A percentile compares a stretch with the other conserved stretches of the same genome.
Conservation (phyloP, 2,797 vertebrate species). For the Rhabdomys pumilio region DNA sequence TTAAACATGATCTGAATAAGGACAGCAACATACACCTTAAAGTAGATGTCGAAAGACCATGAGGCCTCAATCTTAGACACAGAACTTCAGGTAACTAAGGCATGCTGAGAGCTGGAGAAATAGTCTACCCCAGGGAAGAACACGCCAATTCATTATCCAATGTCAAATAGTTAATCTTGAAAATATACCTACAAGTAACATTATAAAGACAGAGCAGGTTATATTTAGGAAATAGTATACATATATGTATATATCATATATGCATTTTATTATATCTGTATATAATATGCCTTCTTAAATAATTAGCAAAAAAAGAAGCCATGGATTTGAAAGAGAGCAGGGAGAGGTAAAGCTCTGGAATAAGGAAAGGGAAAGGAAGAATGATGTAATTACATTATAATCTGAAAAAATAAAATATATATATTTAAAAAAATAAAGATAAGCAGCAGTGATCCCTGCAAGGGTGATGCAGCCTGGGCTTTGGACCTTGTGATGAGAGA, state of each 20-base stretch:
- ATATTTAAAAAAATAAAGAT: background rate
- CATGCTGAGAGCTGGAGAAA: background rate
- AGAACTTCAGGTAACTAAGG: background rate
- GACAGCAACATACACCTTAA: too few relatives aligned
- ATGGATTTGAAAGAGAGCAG: background rate
- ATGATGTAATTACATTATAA: background rate
- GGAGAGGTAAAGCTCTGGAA: background rate
- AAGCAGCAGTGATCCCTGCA: background rate
- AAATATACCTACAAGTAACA: background rate
- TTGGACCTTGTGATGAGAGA: background rate
- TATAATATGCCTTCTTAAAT: background rate
- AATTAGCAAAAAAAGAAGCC: background rate
- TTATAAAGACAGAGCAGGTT: background rate
- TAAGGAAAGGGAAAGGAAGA: background rate
- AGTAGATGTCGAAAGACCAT: background rate
- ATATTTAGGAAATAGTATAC: background rate
- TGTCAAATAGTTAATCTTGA: background rate
- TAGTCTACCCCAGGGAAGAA: background rate
- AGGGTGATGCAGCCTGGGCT: background rate
- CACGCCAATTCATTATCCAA: background rate
- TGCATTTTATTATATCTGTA: too few relatives aligned
- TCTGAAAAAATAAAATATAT: background rate
- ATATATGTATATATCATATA: background rate
- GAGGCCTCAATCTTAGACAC: background rate
- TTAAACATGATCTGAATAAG: background rate